These are phyloP conservation scores for Drosophila bocki DNA, from an alignment of 1,140 invertebrate genomes.

Conservation along the genomic window DNA sequence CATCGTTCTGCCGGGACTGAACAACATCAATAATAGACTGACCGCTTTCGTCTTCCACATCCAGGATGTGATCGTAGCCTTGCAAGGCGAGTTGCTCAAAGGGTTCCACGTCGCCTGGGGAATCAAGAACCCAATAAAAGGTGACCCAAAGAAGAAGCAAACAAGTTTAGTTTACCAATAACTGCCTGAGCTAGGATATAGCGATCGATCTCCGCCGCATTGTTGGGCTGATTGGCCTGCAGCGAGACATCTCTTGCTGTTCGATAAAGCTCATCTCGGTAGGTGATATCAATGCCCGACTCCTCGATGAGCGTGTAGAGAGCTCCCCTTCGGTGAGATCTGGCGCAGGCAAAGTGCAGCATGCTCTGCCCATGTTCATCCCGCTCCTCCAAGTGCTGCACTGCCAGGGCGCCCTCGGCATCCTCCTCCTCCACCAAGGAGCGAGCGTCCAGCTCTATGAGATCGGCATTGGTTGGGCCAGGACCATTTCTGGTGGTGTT, in stretches of 20 bases:
- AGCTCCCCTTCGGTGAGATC: conserved; percentile 91
- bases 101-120: conserved; percentile 90
- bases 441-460: conserved; percentile 58
- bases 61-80: conserved; percentile 95
- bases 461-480: conserved; percentile 40
- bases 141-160: background rate
- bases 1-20: conserved; percentile 87
- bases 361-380: conserved; percentile 95
- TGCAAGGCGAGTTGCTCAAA: conserved; percentile 91
- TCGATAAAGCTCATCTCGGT: conserved; percentile 92
- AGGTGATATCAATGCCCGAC: conserved; percentile 91
- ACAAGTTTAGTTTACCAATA: conserved; percentile 87
- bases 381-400: conserved; percentile 74
- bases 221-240: conserved; percentile 91
- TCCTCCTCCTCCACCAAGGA: conserved; percentile 60
- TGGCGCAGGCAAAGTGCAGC: conserved; percentile 94
- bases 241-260: conserved; percentile 95
- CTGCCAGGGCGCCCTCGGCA: conserved; percentile 40
- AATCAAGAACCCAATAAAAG: background rate
- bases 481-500: conserved; percentile 38
- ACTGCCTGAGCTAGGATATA: conserved; percentile 91
- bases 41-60: conserved; percentile 89
- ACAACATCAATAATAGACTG: conserved; percentile 89
- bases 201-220: conserved; percentile 93
- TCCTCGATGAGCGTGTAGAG: conserved; percentile 92